Evolutionary conservation across 2,113 vertebrate species (phyloP).

Genomic region (Cavia porcellus): DNA sequence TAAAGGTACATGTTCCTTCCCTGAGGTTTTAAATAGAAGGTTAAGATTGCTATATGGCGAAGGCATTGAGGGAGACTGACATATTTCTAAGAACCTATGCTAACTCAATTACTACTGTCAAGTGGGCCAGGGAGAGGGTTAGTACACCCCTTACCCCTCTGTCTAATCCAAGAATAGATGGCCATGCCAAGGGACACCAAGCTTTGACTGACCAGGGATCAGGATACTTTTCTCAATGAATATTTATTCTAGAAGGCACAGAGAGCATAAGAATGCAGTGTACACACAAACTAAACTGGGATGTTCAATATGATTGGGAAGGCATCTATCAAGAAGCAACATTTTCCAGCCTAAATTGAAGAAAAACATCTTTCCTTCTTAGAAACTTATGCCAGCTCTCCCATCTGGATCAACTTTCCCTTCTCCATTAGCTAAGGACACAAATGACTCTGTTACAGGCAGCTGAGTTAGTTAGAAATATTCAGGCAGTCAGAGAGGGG

Average conservation of each 20-base stretch:
- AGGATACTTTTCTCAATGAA: not conserved
- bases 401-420: slow-evolving; percentile 19
- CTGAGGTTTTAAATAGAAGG: not conserved
- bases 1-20: not conserved
- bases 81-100: not conserved
- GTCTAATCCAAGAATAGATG: not conserved
- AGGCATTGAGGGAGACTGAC: not conserved
- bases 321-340: slow-evolving; percentile 13
- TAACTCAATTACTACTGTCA: not conserved
- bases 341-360: slow-evolving; percentile 43
- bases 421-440: slow-evolving; percentile 38
- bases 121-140: not conserved
- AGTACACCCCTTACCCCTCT: not conserved
- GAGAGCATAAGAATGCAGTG: not conserved
- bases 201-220: not conserved
- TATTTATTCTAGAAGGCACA: slow-evolving; percentile 40
- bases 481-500: no score
- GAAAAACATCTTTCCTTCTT: slow-evolving; percentile 21
- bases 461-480: no score
- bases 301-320: not conserved
- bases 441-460: not conserved
- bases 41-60: not conserved
- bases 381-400: not conserved
- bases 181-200: not conserved
- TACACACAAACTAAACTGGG: not conserved